Percentiles rank a stretch among this genome's conserved stretches.
phyloP scores from a whole-genome alignment of 1,140 invertebrate species.

The Tetramorium simillimum region DNA sequence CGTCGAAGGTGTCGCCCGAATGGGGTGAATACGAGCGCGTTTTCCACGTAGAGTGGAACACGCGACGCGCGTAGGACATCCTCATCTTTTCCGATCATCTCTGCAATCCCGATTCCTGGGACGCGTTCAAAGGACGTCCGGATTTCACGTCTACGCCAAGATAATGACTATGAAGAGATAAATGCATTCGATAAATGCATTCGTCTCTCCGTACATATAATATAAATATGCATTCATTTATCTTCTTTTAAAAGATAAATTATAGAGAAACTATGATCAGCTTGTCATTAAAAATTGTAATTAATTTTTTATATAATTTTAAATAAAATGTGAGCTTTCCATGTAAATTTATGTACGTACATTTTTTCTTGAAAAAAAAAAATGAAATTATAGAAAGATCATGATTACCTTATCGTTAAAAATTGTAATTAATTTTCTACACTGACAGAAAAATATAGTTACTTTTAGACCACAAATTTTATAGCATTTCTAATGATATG shows the following conservation, averaged over 20 bases:
- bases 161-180: neutral
- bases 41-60: conserved; percentile 5
- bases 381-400: neutral
- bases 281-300: neutral
- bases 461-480: too few species aligned
- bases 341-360: neutral
- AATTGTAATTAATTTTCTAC: neutral
- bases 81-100: neutral
- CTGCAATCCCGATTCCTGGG: neutral
- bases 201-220: neutral
- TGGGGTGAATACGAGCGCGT: conserved; percentile 15
- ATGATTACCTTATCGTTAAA: neutral
- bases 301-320: neutral
- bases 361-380: neutral
- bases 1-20: conserved; percentile 22
- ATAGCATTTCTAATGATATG: too few species aligned
- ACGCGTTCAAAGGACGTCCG: neutral
- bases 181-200: conserved; percentile 12
- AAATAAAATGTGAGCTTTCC: neutral
- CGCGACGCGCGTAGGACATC: neutral
- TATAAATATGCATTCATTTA: neutral
- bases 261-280: neutral
- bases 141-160: neutral
- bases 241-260: neutral
- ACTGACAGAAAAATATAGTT: too few species aligned